Conservation (phyloP, 2,113 vertebrate species). For the Aleadryas rufinucha region DNA sequence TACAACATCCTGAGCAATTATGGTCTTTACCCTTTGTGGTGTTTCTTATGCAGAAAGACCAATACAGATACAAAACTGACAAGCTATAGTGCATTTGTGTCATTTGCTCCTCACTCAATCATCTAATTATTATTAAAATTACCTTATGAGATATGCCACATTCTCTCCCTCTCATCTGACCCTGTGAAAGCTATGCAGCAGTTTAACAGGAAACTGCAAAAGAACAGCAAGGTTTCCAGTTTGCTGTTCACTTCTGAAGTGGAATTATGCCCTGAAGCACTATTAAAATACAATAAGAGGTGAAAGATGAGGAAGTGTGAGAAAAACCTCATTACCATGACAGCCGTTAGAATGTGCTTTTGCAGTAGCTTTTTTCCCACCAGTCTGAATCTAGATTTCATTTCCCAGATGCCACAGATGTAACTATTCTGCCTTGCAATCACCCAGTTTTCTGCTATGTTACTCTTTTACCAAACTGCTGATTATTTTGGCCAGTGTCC, state of each 20-base stretch:
- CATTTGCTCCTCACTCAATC: neutral
- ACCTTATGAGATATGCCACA: neutral
- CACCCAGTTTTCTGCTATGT: neutral
- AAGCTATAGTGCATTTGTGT: neutral
- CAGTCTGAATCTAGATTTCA: neutral
- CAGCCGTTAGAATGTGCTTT: neutral
- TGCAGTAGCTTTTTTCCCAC: neutral
- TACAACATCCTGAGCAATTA: neutral
- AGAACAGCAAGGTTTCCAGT: neutral
- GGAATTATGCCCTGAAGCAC: neutral
- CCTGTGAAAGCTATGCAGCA: neutral
- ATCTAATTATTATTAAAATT: neutral
- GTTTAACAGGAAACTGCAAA: neutral
- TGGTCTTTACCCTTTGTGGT: neutral
- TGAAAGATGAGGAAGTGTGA: constrained; percentile 8
- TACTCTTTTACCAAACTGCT: neutral
- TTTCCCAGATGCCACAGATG: neutral
- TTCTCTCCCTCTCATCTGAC: neutral
- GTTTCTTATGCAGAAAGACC: neutral
- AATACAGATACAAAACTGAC: neutral
- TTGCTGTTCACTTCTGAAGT: neutral
- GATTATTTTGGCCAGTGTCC: neutral
- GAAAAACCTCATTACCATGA: neutral
- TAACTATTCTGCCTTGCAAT: neutral
- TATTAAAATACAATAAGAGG: neutral